These are phyloP conservation scores for Rhabdomys pumilio DNA, from an alignment of 2,797 vertebrate genomes.

Conservation along the genomic window DNA sequence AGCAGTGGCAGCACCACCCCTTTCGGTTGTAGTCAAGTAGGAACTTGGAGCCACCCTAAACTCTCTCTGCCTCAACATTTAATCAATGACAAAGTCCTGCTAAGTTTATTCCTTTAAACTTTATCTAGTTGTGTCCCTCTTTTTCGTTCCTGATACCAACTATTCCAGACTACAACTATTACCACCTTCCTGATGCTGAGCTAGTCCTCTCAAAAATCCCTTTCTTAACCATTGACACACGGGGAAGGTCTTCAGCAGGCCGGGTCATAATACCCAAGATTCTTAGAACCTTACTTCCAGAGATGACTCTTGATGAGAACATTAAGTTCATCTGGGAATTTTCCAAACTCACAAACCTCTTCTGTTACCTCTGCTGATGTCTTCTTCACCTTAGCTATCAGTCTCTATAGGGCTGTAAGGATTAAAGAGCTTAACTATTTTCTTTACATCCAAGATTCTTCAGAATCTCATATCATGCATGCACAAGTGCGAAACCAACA, in stretches of 20 bases:
- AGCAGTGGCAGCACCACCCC: background rate
- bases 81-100: slow-evolving; percentile 3
- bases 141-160: background rate
- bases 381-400: background rate
- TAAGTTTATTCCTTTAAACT: background rate
- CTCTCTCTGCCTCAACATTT: background rate
- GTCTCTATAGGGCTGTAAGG: background rate
- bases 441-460: slow-evolving; percentile 24
- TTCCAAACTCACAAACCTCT: background rate
- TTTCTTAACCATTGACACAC: background rate
- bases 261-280: background rate
- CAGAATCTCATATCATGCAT: background rate
- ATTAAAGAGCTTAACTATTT: background rate
- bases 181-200: background rate
- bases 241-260: background rate
- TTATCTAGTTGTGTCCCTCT: background rate
- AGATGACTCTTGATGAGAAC: slow-evolving; percentile 8
- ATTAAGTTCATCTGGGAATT: background rate
- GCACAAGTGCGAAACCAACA: background rate
- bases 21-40: slow-evolving; percentile 49
- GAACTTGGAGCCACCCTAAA: slow-evolving; percentile 7
- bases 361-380: background rate
- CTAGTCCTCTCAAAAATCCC: background rate
- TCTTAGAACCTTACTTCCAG: slow-evolving; percentile 15
- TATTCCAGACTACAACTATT: background rate